Evolutionary conservation across 2,888 invertebrate species (phyloP).

Genomic region (Athripsodes cinereus): DNA sequence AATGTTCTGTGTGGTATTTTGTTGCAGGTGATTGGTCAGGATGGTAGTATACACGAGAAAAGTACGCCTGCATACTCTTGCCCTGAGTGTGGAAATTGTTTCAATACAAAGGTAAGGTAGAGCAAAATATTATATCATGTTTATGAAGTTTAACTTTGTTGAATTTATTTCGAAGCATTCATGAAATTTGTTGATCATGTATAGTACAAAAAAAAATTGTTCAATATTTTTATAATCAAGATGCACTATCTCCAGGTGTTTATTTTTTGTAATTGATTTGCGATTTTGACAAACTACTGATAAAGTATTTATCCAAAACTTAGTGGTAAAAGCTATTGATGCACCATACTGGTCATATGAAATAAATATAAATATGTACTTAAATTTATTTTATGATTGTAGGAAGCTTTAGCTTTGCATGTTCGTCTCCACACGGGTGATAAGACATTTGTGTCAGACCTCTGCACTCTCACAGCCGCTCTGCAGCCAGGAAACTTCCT

Average conservation of each 20-base stretch:
- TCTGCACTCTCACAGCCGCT: constrained; percentile 74
- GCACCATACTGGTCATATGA: too few species aligned
- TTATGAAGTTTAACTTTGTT: background rate
- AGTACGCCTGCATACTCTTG: constrained; percentile 41
- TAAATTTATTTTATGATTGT: constrained; percentile 42
- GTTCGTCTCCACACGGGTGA: constrained; percentile 75
- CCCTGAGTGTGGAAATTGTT: constrained; percentile 49
- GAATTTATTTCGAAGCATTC: background rate
- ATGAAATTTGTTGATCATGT: background rate
- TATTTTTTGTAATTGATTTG: too few species aligned
- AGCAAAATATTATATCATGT: background rate
- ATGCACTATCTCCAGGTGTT: background rate
- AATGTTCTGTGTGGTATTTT: background rate
- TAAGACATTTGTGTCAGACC: constrained; percentile 72
- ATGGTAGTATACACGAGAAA: constrained; percentile 43
- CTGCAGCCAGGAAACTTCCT: constrained; percentile 54
- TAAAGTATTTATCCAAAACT: too few species aligned
- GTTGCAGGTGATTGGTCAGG: constrained; percentile 43
- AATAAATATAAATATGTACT: background rate
- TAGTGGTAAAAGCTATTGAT: too few species aligned
- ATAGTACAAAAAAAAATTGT: too few species aligned
- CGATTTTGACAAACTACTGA: too few species aligned
- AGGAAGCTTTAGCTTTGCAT: constrained; percentile 73
- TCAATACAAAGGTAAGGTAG: constrained; percentile 44
- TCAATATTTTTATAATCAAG: too few species aligned